Evolutionary conservation across 2,888 invertebrate species (phyloP), one percentile per base, ranked within the genome.

Genomic region (Micropterix aruncella): DNA sequence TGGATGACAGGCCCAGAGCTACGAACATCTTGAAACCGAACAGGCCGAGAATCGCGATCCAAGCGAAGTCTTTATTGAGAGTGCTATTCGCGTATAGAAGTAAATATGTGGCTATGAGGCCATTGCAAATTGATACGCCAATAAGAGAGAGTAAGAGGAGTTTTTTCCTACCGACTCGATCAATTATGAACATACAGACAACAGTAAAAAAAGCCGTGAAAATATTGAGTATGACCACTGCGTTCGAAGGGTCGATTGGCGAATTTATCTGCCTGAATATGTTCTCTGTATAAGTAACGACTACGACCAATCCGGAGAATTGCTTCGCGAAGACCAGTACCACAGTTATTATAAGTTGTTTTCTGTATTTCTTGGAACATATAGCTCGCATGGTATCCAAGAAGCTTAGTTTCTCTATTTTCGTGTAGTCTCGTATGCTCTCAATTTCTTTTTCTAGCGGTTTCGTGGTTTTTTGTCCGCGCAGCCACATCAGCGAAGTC

Each of bases 401-500:
- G 12, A 27, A 27, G 12, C 27, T 27, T 27, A 12, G 27, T 7
- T 7, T 27, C 12, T 27, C 27, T 7, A 7, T 27, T 12, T 5
- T 27, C 27, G 5, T 5, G 7, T 5, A 27, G 27, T 27, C 7
- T 27, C 5, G 27, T 12, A 7, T 27, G 27, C 5, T 12, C 27
- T 27, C 27, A 27, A 27, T 27, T 12, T 27, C 27, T 5, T 27
- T 12, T 27, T 27, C 27, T 5, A 27, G 7, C 7, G 7, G 7
- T 12, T 5, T 7, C 12, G 7, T 27, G 27, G 5, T 12, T 5
- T 5, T 12, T 7, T 27, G 54, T 7, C 86, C 85, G n/a, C 87
- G 70, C 39, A 88, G 61, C 65, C 71, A 75, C 44, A 70, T 60
- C 47, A 87, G 63, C 1, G 83, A 72, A 42, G 69, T 61, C 3